A percentile compares a stretch with the other conserved stretches of the same genome.
phyloP scores from a whole-genome alignment of 2,113 vertebrate species.

The Cynoglossus semilaevis region DNA sequence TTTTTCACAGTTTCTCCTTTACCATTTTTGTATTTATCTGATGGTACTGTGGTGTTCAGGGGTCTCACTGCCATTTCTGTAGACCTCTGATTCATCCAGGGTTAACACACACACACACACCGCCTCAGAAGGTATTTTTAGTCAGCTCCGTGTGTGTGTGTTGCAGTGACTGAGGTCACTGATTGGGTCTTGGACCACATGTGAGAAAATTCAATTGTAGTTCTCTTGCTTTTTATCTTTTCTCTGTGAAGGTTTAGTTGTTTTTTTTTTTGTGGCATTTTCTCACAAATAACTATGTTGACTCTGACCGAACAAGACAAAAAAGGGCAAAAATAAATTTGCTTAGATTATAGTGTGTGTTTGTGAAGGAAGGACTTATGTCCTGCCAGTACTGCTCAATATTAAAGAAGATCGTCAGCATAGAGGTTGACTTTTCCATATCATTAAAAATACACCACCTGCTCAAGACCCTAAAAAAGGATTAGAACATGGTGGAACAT shows the following conservation, averaged over 20 bases:
- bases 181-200: constrained; percentile 12
- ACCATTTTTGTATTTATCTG: constrained; percentile 29
- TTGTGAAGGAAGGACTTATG: no score
- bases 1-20: no score
- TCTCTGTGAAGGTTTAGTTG: not conserved
- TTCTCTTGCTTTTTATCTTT: constrained; percentile 5
- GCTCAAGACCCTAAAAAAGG: no score
- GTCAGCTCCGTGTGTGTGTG: constrained; percentile 11
- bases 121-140: constrained; percentile 44
- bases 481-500: no score
- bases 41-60: constrained; percentile 41
- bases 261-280: not conserved
- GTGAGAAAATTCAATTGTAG: constrained; percentile 8
- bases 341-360: no score
- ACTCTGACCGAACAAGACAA: no score
- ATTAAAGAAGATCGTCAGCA: no score
- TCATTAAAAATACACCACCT: no score
- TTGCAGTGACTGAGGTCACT: constrained; percentile 31
- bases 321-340: no score
- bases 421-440: no score
- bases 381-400: no score
- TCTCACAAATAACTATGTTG: not conserved
- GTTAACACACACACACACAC: not conserved
- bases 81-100: constrained; percentile 19
- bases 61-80: constrained; percentile 35